Evolutionary conservation across 2,113 vertebrate genomes (phyloP), one percentile per base, ranked within the genome.

Genomic region (Himantopus leucocephalus): DNA sequence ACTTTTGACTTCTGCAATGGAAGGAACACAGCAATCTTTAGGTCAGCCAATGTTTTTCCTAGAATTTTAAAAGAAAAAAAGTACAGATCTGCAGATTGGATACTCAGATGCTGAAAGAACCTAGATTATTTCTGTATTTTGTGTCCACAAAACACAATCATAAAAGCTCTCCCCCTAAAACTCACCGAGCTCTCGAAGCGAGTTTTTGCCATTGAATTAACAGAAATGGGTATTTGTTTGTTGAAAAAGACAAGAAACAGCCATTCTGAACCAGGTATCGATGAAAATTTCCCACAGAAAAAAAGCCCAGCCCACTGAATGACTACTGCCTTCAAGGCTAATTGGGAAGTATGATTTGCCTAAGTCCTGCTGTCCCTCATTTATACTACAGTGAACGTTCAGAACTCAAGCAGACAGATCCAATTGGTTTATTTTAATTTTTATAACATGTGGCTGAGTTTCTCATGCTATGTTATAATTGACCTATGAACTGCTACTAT

Each of bases 401-500:
- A 95, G 67, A 79, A 74, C 66, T 75, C 63, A 72, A 52, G 48
- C 74, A 93, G 68, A 62, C 72, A 91, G 94, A 94, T 53, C 64
- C 50, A 85, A 90, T 75, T 34, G 12, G 47, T 86, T 92, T 63
- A 83, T 88, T 95, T 96, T 73, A 64, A 92, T 89, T 95, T 87
- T 91, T 97, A n/a, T 71, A 93, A 76, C 48, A 52, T 87, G 77
- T 64, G 88, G 71, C 48, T 79, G 67, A 85, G 48, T 94, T 96
- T 97, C 95, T 96, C 95, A 97, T 91, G 91, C 92, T 96, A 34
- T 23, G 35, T 89, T 96, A 72, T 78, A 95, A 94, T 70, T 95
- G 89, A 95, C 95, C 86, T 87, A 76, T 84, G 94, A 92, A 89
- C 76, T 50, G 37, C 89, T 94, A 91, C 91, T 96, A 94, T 91